Conservation (phyloP, 53 echinoderm and acorn worm genomes). For the Holothuria leucospilota region DNA sequence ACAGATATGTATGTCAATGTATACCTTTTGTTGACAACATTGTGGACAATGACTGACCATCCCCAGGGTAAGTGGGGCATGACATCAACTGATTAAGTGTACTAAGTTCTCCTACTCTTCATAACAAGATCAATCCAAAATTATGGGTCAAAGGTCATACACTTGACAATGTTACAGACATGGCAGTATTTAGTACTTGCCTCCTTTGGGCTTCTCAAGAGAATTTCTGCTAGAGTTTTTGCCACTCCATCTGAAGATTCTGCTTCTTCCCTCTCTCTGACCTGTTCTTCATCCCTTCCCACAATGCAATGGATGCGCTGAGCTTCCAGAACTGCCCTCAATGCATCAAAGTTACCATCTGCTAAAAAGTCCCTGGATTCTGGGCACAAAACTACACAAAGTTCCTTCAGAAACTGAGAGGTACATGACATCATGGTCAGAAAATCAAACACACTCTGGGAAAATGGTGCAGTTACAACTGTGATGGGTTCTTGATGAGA, state of each 20-base stretch:
- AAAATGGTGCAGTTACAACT: constrained; percentile 32
- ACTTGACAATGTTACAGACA: too few relatives aligned
- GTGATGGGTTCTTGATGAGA: not conserved
- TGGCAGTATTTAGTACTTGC: not conserved
- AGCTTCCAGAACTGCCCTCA: not conserved
- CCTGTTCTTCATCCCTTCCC: constrained; percentile 8
- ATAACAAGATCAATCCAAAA: too few relatives aligned
- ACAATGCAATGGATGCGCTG: constrained; percentile 10
- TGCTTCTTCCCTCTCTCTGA: constrained; percentile 26
- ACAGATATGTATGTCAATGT: too few relatives aligned
- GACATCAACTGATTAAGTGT: too few relatives aligned
- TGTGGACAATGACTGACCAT: too few relatives aligned
- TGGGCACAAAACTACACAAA: constrained; percentile 46
- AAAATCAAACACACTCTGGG: constrained; percentile 45
- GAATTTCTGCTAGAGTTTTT: constrained; percentile 27
- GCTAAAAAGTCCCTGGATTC: constrained; percentile 23
- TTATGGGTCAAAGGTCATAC: too few relatives aligned
- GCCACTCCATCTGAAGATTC: constrained; percentile 43
- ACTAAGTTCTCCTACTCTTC: too few relatives aligned
- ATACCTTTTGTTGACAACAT: too few relatives aligned
- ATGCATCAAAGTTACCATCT: constrained; percentile 18
- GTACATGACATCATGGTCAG: constrained; percentile 50
- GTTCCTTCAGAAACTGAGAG: constrained; percentile 40
- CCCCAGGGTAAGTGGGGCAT: too few relatives aligned
- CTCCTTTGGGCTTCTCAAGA: constrained; percentile 35